phyloP scores from a whole-genome alignment of 2,888 invertebrate species.

The Stictocephala bisonia region DNA sequence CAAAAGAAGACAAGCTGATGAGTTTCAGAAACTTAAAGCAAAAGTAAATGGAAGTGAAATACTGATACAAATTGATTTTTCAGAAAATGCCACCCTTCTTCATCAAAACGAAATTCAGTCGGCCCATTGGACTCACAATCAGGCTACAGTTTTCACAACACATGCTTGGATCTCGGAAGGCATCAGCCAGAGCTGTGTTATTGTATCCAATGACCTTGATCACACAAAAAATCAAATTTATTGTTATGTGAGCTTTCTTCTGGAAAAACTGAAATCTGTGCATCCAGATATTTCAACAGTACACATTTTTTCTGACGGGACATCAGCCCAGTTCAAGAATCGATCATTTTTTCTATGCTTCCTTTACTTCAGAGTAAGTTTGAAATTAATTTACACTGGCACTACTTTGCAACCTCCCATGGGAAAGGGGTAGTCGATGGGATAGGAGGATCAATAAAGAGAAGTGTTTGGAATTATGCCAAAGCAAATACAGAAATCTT shows the following conservation, averaged over 20 bases:
- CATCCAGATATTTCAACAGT: neutral
- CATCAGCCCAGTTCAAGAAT: neutral
- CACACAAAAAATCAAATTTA: neutral
- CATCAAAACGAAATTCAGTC: constrained; percentile 21
- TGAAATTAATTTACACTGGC: neutral
- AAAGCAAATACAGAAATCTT: neutral
- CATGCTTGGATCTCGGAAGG: neutral
- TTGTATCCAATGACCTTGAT: neutral
- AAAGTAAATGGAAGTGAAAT: neutral
- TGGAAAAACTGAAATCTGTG: neutral
- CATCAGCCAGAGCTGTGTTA: neutral
- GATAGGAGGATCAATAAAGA: neutral
- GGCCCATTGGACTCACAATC: neutral
- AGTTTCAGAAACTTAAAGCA: neutral
- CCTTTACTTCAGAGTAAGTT: neutral
- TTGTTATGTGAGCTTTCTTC: neutral
- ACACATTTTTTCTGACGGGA: neutral
- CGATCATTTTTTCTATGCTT: neutral
- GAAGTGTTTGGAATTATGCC: constrained; percentile 10
- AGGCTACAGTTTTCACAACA: neutral
- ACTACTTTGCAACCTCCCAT: neutral
- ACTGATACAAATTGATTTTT: neutral
- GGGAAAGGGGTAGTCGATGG: neutral
- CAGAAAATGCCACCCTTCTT: constrained; percentile 13
- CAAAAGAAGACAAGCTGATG: neutral